Percentiles rank a stretch among this genome's conserved stretches.
Evolutionary conservation across 1,140 invertebrate genomes (phyloP).

Genomic region (Macrotrachela quadricornifera): DNA sequence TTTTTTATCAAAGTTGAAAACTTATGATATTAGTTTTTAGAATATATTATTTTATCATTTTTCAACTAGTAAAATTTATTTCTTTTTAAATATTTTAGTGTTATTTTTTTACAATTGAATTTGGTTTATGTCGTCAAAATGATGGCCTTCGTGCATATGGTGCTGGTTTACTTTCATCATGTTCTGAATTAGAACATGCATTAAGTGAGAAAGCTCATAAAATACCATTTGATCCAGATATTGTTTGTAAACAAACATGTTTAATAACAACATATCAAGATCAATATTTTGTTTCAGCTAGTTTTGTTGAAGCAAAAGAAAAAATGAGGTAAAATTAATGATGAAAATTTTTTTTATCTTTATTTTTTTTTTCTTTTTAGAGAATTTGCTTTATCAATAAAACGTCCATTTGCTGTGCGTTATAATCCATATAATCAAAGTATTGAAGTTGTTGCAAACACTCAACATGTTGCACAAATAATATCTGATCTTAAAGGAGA

Average conservation of each 20-base stretch:
- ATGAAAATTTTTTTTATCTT: slow-evolving; percentile 40
- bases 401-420: slow-evolving; percentile 62
- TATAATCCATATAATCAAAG: slow-evolving; percentile 78
- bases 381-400: slow-evolving; percentile 65
- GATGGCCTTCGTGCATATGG: slow-evolving; percentile 70
- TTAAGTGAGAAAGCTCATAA: slow-evolving; percentile 34
- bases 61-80: background rate
- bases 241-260: slow-evolving; percentile 74
- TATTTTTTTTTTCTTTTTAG: slow-evolving; percentile 34
- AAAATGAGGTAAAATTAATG: slow-evolving; percentile 88
- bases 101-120: slow-evolving; percentile 95
- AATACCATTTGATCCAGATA: slow-evolving; percentile 63
- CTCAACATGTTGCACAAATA: slow-evolving; percentile 7
- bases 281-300: slow-evolving; percentile 87
- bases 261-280: slow-evolving; percentile 93
- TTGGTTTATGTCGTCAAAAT: slow-evolving; percentile 76
- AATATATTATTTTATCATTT: too few relatives aligned
- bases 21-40: too few relatives aligned
- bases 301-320: slow-evolving; percentile 92
- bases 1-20: too few relatives aligned
- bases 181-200: slow-evolving; percentile 58
- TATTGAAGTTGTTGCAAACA: slow-evolving; percentile 47
- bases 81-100: slow-evolving; percentile 41
- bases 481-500: slow-evolving; percentile 6
- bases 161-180: slow-evolving; percentile 81